phyloP scores from a whole-genome alignment of 2,113 vertebrate species.

The Nymphicus hollandicus region DNA sequence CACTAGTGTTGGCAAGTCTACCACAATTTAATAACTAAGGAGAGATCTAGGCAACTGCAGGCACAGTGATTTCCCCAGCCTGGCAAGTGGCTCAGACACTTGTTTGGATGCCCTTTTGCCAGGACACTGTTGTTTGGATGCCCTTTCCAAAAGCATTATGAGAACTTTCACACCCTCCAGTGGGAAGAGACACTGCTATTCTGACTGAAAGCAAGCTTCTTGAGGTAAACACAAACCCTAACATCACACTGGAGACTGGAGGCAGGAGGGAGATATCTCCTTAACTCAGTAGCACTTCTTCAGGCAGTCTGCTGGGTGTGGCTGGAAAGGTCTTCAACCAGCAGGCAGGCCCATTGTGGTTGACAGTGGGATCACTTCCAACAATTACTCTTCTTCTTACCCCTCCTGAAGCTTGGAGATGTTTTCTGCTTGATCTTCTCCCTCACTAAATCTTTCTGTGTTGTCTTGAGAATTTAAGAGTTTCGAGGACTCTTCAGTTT shows the following conservation, averaged over 20 bases:
- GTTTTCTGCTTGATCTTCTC: background rate
- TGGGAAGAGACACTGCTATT: background rate
- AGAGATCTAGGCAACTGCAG: background rate
- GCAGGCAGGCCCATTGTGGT: background rate
- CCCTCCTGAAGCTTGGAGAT: background rate
- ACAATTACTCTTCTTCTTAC: background rate
- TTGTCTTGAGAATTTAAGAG: background rate
- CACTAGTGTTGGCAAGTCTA: background rate
- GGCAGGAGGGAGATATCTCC: background rate
- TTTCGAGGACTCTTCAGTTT: background rate
- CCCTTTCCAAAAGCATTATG: background rate
- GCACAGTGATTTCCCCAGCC: background rate
- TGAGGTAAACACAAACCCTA: background rate
- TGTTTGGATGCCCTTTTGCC: background rate
- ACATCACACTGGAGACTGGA: background rate
- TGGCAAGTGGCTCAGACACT: background rate
- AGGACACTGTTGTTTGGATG: background rate
- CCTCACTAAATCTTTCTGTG: background rate
- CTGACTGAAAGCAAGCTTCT: background rate
- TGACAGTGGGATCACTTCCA: background rate
- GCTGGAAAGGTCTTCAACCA: background rate
- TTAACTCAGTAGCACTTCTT: background rate
- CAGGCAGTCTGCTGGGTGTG: background rate
- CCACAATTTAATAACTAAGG: background rate
- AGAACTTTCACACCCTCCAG: background rate